Conservation (phyloP, 2,113 vertebrate genomes). For the Poeciliopsis occidentalis region DNA sequence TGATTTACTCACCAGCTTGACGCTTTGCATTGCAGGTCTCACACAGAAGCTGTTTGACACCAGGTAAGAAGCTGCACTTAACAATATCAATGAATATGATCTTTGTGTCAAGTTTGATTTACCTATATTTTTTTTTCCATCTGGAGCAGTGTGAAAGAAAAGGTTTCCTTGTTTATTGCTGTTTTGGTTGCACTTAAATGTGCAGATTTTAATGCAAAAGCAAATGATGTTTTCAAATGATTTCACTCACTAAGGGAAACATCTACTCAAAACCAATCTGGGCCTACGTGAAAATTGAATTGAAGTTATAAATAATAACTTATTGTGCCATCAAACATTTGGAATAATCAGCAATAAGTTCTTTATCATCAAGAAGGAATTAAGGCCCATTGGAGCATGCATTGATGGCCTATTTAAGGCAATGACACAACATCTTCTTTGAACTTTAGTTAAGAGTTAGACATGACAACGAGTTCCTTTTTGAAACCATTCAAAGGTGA, state of each 20-base stretch:
- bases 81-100: background rate
- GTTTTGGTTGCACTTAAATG: background rate
- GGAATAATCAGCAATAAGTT: background rate
- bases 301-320: background rate
- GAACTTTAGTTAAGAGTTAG: background rate
- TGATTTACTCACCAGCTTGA: constrained; percentile 11
- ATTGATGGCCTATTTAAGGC: too few species aligned
- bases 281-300: background rate
- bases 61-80: constrained; percentile 47
- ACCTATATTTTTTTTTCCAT: too few species aligned
- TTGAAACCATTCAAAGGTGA: too few species aligned
- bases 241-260: background rate
- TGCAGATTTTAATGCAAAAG: background rate
- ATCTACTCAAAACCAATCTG: background rate
- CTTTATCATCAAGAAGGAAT: background rate
- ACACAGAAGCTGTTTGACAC: constrained; percentile 7
- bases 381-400: background rate
- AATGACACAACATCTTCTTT: background rate
- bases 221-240: background rate
- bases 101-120: too few species aligned
- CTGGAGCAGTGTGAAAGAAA: too few species aligned
- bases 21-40: constrained; percentile 5
- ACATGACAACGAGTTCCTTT: background rate
- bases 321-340: background rate
- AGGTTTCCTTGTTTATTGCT: background rate